A percentile compares a stretch with the other conserved stretches of the same genome.
phyloP scores from a whole-genome alignment of 2,113 vertebrate genomes.

The Bambusicola thoracicus region DNA sequence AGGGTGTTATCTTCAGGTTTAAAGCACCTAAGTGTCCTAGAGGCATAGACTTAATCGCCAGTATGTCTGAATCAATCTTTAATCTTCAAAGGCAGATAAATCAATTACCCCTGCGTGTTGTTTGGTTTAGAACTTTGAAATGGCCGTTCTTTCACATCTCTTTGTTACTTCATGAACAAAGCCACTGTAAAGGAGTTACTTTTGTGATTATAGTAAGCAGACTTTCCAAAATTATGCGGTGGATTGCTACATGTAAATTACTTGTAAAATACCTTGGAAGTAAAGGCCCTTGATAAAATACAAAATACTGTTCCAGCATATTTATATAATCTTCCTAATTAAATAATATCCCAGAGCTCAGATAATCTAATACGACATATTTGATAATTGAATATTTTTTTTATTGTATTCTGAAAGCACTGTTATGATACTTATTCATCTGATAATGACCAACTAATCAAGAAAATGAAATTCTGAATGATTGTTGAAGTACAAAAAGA shows the following conservation, averaged over 20 bases:
- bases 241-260: not conserved
- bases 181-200: not conserved
- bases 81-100: constrained; percentile 38
- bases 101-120: not conserved
- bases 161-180: no score
- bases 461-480: not conserved
- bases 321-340: not conserved
- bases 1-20: not conserved
- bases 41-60: not conserved
- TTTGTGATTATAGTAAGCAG: not conserved
- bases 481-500: not conserved
- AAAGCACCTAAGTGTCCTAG: not conserved
- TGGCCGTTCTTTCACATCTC: not conserved
- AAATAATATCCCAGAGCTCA: not conserved
- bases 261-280: not conserved
- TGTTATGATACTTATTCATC: not conserved
- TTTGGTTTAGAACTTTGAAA: not conserved
- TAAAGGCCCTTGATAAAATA: not conserved
- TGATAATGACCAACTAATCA: not conserved
- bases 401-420: not conserved
- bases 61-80: constrained; percentile 18
- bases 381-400: fast-evolving
- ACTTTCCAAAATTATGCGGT: not conserved
- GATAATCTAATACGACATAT: not conserved
- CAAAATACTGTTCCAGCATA: not conserved